These are phyloP conservation scores for Podilymbus podiceps DNA, from an alignment of 2,113 vertebrate genomes.

Conservation along the genomic window DNA sequence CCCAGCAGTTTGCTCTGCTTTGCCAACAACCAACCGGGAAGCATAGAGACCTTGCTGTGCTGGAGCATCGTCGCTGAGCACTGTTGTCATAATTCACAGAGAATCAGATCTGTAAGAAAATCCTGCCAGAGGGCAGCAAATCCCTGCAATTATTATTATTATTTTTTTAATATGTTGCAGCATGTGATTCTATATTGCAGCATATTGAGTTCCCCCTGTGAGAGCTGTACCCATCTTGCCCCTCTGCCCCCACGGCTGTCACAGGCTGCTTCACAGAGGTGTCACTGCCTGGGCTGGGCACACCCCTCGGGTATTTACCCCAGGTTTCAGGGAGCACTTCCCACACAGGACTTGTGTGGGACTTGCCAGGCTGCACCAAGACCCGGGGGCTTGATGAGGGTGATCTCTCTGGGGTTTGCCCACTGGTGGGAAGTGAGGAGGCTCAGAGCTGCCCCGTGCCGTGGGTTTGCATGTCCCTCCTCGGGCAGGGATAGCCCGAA, in stretches of 20 bases:
- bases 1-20: background rate
- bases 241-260: fast-evolving
- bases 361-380: background rate
- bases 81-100: background rate
- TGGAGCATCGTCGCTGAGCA: background rate
- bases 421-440: background rate
- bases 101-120: background rate
- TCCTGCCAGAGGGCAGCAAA: conserved; percentile 60
- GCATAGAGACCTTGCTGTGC: background rate
- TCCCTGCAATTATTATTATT: background rate
- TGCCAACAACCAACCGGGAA: background rate
- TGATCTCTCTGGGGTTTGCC: background rate
- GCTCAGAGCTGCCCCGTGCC: fast-evolving
- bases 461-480: background rate
- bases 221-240: background rate
- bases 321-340: background rate
- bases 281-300: background rate
- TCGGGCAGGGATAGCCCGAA: background rate
- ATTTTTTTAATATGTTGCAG: background rate
- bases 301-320: fast-evolving
- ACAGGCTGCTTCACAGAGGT: background rate
- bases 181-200: background rate
- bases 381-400: background rate
- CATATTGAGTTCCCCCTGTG: background rate
- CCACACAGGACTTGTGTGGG: background rate